These are phyloP conservation scores for Grammomys dolichurus DNA, from an alignment of 2,113 vertebrate species.

Conservation along the genomic window DNA sequence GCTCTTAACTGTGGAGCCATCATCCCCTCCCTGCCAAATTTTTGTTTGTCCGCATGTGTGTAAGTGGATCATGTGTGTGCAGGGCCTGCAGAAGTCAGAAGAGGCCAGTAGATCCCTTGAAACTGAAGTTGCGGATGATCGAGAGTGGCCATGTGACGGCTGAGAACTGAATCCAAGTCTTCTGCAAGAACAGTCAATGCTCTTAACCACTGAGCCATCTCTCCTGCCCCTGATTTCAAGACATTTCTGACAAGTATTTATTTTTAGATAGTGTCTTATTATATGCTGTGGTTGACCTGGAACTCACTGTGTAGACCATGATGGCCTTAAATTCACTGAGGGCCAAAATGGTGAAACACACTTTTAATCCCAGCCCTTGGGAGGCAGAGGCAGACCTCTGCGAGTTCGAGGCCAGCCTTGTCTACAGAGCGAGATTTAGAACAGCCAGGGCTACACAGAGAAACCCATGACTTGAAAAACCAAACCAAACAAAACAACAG, in stretches of 20 bases:
- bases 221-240: neutral
- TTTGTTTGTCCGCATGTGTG: neutral
- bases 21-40: neutral
- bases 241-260: neutral
- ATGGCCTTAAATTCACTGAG: neutral
- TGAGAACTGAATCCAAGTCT: neutral
- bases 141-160: neutral
- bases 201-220: neutral
- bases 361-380: neutral
- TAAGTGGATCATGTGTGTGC: neutral
- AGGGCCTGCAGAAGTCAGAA: neutral
- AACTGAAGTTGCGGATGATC: neutral
- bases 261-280: slow-evolving; percentile 8
- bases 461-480: neutral
- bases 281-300: neutral
- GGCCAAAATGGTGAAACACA: neutral
- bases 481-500: neutral
- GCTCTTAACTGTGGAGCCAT: neutral
- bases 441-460: neutral
- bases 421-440: neutral
- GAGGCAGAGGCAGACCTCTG: neutral
- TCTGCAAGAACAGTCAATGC: neutral
- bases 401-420: neutral
- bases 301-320: neutral
- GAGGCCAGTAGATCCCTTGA: neutral